These are phyloP conservation scores for Rhagoletis zephyria DNA, from an alignment of 1,140 invertebrate genomes.

Conservation along the genomic window DNA sequence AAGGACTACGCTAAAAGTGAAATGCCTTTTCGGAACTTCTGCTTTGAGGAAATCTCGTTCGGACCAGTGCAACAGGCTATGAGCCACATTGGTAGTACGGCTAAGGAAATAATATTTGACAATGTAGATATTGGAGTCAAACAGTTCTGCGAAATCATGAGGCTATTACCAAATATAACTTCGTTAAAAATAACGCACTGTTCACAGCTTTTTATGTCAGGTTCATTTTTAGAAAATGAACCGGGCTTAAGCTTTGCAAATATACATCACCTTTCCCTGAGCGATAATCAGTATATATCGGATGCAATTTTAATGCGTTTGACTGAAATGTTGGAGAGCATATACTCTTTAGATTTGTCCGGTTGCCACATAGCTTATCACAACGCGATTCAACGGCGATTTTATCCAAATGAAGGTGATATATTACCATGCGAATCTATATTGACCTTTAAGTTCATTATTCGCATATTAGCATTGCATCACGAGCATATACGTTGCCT, in stretches of 20 bases:
- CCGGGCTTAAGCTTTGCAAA: conserved; percentile 75
- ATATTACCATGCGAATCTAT: conserved; percentile 76
- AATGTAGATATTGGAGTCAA: conserved; percentile 79
- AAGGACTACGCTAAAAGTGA: conserved; percentile 74
- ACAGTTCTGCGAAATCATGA: conserved; percentile 77
- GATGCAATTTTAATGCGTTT: conserved; percentile 81
- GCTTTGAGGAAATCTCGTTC: conserved; percentile 78
- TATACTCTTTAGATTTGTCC: conserved; percentile 78
- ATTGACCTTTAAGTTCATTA: conserved; percentile 80
- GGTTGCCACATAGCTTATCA: conserved; percentile 82
- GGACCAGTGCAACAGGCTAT: conserved; percentile 71
- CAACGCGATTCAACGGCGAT: conserved; percentile 78
- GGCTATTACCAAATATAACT: conserved; percentile 76
- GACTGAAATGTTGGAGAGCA: conserved; percentile 76
- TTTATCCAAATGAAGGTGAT: conserved; percentile 76
- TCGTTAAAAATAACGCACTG: conserved; percentile 78
- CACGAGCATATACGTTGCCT: conserved; percentile 76
- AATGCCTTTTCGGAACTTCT: conserved; percentile 75
- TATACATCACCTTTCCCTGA: conserved; percentile 77
- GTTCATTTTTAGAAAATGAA: conserved; percentile 77
- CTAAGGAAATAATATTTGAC: conserved; percentile 73
- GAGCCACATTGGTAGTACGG: conserved; percentile 71
- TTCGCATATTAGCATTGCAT: conserved; percentile 76
- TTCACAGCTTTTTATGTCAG: conserved; percentile 82
- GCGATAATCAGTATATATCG: conserved; percentile 80